These are phyloP conservation scores for Mystacornis crossleyi DNA, from an alignment of 2,113 vertebrate genomes.

Conservation along the genomic window DNA sequence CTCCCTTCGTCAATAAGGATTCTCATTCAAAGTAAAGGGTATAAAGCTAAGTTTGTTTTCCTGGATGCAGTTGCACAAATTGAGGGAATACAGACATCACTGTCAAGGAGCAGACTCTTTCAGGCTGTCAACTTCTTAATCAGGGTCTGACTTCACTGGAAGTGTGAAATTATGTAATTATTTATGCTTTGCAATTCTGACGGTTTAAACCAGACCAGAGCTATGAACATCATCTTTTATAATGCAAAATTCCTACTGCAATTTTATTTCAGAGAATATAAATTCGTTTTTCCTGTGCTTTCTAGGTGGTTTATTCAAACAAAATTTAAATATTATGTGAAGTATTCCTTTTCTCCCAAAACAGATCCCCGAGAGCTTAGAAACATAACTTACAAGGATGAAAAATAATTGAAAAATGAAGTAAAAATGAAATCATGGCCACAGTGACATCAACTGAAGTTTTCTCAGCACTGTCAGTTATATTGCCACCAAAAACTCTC, in stretches of 20 bases:
- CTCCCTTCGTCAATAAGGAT: neutral
- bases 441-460: neutral
- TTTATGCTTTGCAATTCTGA: slow-evolving; percentile 20
- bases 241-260: slow-evolving; percentile 11
- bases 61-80: neutral
- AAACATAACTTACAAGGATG: neutral
- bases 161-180: slow-evolving; percentile 57
- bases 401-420: neutral
- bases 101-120: neutral
- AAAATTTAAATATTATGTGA: neutral
- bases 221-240: neutral
- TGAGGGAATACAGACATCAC: slow-evolving; percentile 40
- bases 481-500: neutral
- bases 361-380: neutral
- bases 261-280: neutral
- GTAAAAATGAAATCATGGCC: neutral
- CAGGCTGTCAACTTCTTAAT: slow-evolving; percentile 45
- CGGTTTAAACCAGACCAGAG: slow-evolving; percentile 35
- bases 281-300: neutral
- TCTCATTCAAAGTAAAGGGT: slow-evolving; percentile 4
- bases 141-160: slow-evolving; percentile 33
- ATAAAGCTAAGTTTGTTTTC: slow-evolving; percentile 4
- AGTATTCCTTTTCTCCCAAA: neutral
- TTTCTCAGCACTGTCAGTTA: neutral
- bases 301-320: neutral